These are phyloP conservation scores for Percina caprodes DNA, from an alignment of 2,113 vertebrate genomes.

Conservation along the genomic window DNA sequence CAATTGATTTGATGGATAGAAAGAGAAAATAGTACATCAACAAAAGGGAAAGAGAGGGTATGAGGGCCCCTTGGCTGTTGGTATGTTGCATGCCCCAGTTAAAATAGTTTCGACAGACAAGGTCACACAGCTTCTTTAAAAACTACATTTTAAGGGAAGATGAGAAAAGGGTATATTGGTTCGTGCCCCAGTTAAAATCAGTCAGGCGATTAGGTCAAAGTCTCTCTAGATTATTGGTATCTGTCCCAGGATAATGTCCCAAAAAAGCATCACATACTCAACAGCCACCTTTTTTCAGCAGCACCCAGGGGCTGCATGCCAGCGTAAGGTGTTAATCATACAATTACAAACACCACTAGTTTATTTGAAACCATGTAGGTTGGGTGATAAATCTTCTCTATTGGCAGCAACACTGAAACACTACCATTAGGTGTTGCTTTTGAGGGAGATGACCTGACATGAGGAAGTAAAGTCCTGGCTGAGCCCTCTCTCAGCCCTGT, in stretches of 20 bases:
- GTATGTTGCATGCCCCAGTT: slow-evolving; percentile 1
- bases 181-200: slow-evolving; percentile 45
- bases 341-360: slow-evolving; percentile 18
- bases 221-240: slow-evolving; percentile 19
- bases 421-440: slow-evolving; percentile 36
- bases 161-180: slow-evolving; percentile 27
- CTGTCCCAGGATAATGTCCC: slow-evolving; percentile 19
- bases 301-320: not conserved
- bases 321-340: slow-evolving; percentile 22
- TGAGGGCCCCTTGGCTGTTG: not conserved
- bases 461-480: slow-evolving; percentile 43
- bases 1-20: not conserved
- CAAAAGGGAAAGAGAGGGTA: not conserved
- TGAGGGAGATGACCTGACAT: slow-evolving; percentile 35
- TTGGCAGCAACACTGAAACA: slow-evolving; percentile 20
- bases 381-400: slow-evolving; percentile 23
- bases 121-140: slow-evolving; percentile 18
- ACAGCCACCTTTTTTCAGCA: slow-evolving; percentile 10
- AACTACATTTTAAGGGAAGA: slow-evolving; percentile 4
- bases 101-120: slow-evolving; percentile 25
- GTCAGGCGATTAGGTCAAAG: slow-evolving; percentile 19
- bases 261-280: slow-evolving; percentile 3
- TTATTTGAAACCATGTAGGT: slow-evolving; percentile 32
- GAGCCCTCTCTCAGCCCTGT: slow-evolving; percentile 29
- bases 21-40: not conserved